A percentile compares a stretch with the other conserved stretches of the same genome.
These are phyloP conservation scores for Solenodon paradoxus DNA, from an alignment of 2,113 vertebrate genomes.

Conservation along the genomic window DNA sequence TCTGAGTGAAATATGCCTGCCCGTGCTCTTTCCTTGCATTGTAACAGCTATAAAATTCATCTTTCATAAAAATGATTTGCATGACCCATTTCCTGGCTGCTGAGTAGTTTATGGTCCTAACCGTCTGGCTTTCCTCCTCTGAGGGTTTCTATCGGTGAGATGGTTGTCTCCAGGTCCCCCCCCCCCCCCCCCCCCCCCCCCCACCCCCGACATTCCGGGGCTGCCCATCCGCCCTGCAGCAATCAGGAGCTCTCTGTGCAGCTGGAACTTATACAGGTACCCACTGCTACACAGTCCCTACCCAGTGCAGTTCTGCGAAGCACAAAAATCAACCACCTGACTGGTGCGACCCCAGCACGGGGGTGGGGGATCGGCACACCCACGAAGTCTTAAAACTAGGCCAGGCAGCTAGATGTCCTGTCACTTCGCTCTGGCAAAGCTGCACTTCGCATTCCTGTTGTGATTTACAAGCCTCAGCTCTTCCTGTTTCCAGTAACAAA, in stretches of 20 bases:
- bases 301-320: not conserved
- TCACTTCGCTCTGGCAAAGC: not conserved
- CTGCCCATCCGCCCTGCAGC: too few relatives aligned
- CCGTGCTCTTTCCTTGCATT: not conserved
- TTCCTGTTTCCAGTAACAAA: slow-evolving; percentile 24
- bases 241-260: too few relatives aligned
- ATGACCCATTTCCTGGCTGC: not conserved
- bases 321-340: not conserved
- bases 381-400: not conserved
- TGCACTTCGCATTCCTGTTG: not conserved
- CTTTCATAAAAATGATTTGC: not conserved
- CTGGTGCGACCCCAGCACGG: not conserved
- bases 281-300: not conserved
- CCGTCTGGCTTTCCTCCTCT: not conserved
- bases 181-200: too few relatives aligned
- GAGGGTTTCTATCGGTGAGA: not conserved
- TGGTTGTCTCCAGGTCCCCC: not conserved
- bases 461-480: not conserved
- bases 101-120: not conserved
- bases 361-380: too few relatives aligned
- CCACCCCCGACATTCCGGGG: too few relatives aligned
- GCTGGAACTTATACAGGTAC: too few relatives aligned
- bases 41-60: not conserved
- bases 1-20: not conserved
- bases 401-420: not conserved